Percentiles rank a stretch among this genome's conserved stretches.
These are phyloP conservation scores for Tiliacea citrago DNA, from an alignment of 2,888 invertebrate genomes.

Conservation along the genomic window DNA sequence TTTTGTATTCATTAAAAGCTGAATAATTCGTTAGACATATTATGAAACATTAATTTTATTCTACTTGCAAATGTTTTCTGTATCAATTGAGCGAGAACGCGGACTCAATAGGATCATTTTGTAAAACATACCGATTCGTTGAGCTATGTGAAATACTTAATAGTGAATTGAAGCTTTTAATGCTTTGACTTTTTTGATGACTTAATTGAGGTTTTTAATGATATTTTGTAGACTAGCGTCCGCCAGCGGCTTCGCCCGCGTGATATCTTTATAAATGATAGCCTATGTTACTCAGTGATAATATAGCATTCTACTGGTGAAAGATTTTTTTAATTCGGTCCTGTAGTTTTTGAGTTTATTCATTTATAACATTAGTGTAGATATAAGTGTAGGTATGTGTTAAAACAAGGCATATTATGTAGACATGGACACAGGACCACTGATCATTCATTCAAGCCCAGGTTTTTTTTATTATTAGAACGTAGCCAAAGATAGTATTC, in stretches of 20 bases:
- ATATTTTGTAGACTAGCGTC: too few species aligned
- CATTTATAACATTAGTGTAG: too few species aligned
- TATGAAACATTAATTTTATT: slow-evolving; percentile 24
- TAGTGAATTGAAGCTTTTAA: neutral
- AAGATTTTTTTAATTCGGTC: too few species aligned
- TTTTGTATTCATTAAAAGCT: slow-evolving; percentile 7
- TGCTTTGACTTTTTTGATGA: neutral
- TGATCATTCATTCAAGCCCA: neutral
- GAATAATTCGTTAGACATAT: slow-evolving; percentile 14
- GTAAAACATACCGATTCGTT: slow-evolving; percentile 27
- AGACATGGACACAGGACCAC: neutral
- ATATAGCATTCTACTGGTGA: too few species aligned
- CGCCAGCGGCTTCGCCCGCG: too few species aligned
- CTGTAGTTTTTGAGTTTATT: too few species aligned
- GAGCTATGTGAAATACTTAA: slow-evolving; percentile 11
- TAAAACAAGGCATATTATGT: neutral
- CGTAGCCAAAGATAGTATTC: neutral
- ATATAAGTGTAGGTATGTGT: neutral
- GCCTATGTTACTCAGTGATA: too few species aligned
- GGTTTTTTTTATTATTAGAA: neutral
- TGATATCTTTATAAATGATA: too few species aligned
- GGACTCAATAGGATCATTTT: slow-evolving; percentile 27
- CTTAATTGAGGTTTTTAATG: too few species aligned
- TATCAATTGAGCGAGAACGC: slow-evolving; percentile 22
- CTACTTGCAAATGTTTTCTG: slow-evolving; percentile 17